Evolutionary conservation across 2,113 vertebrate genomes (phyloP), one percentile per base, ranked within the genome.

Genomic region (Hypomesus transpacificus): DNA sequence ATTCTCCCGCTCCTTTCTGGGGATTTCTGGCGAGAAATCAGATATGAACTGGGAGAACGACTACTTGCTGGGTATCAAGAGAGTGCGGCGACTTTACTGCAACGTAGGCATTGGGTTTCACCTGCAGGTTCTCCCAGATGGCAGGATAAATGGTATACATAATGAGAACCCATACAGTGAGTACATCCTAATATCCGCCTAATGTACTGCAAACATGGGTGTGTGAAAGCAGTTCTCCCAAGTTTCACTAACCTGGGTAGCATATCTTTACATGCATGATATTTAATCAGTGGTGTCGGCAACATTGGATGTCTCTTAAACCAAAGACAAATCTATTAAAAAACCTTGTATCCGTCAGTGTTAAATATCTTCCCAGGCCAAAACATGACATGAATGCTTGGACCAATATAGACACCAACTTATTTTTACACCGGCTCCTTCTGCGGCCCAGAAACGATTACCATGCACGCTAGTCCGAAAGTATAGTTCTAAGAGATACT

Each of bases 91-190:
- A 76, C 94, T 98, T 77, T 99, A 98, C 93, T 99, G 96, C 95
- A 98, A 98, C 89, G 94, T 98, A 89, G 96, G 97, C 92, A 98
- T 98, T 87, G 96, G 97, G 89, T 98, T 97, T 89, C 96, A 98
- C 92, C 95, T 98, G 88, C 96, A 99, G 91, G 92, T 99, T 90
- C 90, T 94, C 83, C 94, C 94, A 82, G 94, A 96, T 68, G 95
- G 96, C 91, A 89, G 89, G 90, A 95, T 99, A 92, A 94, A 91
- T 88, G 96, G 96, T 80, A 93, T 89, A 79, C 96, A 98, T 90
- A 93, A 87, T 89, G 96, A 98, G 90, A 97, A 90, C 90, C 95
- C 93, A 89, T 95, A 99, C 95, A 98, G 97, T 98, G 93, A 98
- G 96, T 99, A 85, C 90, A 87, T 90, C 89, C 90, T 87, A 75